Percentiles rank a stretch among this genome's conserved stretches.
Conservation (phyloP, 37 sponge, comb jelly and placozoan genomes). For the Halichondria panicea region DNA sequence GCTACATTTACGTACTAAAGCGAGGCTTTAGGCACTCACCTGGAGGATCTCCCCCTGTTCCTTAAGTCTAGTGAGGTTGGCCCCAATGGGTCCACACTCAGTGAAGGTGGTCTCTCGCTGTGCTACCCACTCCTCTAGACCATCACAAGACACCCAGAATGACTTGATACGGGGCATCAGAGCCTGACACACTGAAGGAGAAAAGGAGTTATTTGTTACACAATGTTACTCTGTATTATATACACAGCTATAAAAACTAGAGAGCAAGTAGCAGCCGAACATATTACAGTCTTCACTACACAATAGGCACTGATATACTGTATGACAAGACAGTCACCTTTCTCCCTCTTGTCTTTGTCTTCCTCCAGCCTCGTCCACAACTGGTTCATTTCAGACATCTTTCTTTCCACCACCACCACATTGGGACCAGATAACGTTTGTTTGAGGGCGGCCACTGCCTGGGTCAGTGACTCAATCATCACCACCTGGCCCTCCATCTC, state of each 20-base stretch:
- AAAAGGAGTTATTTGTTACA: background rate
- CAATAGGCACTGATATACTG: background rate
- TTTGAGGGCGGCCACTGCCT: background rate
- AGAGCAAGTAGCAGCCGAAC: background rate
- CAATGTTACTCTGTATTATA: background rate
- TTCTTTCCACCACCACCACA: background rate
- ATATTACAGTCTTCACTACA: background rate
- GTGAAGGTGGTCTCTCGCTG: slow-evolving; percentile 19
- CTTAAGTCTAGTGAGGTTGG: slow-evolving; percentile 37
- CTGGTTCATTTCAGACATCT: background rate
- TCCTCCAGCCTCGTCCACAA: background rate
- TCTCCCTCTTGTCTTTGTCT: background rate
- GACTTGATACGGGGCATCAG: no score
- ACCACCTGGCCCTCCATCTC: background rate
- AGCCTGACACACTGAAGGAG: no score
- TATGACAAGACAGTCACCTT: background rate
- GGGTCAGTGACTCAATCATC: background rate
- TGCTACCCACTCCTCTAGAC: slow-evolving; percentile 6
- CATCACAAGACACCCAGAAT: no score
- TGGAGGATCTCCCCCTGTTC: slow-evolving; percentile 50
- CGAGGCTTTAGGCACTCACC: slow-evolving; percentile 13
- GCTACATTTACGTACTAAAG: no score
- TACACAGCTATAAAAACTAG: background rate
- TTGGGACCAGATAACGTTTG: background rate
- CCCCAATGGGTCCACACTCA: slow-evolving; percentile 58